phyloP scores from a whole-genome alignment of 2,797 vertebrate species.

The Bufotes viridis region DNA sequence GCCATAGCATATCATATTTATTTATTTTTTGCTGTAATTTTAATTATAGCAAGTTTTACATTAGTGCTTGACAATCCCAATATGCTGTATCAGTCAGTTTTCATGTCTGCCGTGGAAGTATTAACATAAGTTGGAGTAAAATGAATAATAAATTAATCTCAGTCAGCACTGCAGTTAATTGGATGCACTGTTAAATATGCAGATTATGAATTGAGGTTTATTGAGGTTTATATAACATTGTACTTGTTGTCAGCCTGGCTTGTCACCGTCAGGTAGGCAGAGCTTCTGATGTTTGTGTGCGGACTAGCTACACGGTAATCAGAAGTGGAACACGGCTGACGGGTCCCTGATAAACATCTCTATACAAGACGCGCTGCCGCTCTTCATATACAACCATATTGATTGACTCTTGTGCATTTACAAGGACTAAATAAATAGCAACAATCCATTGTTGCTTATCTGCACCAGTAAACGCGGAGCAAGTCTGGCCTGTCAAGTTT shows the following conservation, averaged over 20 bases:
- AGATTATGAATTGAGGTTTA: slow-evolving; percentile 75
- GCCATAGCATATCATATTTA: background rate
- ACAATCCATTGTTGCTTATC: slow-evolving; percentile 68
- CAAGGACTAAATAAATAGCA: slow-evolving; percentile 69
- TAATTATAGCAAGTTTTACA: slow-evolving; percentile 52
- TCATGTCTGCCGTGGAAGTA: slow-evolving; percentile 70
- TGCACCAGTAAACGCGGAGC: slow-evolving; percentile 60
- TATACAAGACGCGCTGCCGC: slow-evolving; percentile 76
- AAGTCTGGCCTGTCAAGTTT: slow-evolving; percentile 54
- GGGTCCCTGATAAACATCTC: slow-evolving; percentile 82
- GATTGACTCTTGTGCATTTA: slow-evolving; percentile 73
- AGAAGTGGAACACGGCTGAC: slow-evolving; percentile 72
- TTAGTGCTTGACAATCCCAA: slow-evolving; percentile 68
- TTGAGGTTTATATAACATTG: slow-evolving; percentile 77
- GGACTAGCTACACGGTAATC: slow-evolving; percentile 66
- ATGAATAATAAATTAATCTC: slow-evolving; percentile 76
- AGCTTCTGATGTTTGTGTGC: slow-evolving; percentile 67
- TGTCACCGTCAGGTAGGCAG: slow-evolving; percentile 73
- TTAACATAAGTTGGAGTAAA: slow-evolving; percentile 72
- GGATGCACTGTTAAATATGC: slow-evolving; percentile 76
- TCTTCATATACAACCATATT: slow-evolving; percentile 74
- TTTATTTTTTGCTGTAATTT: slow-evolving; percentile 43
- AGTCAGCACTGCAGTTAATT: slow-evolving; percentile 76
- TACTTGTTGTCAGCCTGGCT: slow-evolving; percentile 77
- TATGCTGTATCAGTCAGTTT: slow-evolving; percentile 72